These are phyloP conservation scores for Ryuthela nishihirai DNA, from an alignment of 2,888 invertebrate genomes.

Conservation along the genomic window DNA sequence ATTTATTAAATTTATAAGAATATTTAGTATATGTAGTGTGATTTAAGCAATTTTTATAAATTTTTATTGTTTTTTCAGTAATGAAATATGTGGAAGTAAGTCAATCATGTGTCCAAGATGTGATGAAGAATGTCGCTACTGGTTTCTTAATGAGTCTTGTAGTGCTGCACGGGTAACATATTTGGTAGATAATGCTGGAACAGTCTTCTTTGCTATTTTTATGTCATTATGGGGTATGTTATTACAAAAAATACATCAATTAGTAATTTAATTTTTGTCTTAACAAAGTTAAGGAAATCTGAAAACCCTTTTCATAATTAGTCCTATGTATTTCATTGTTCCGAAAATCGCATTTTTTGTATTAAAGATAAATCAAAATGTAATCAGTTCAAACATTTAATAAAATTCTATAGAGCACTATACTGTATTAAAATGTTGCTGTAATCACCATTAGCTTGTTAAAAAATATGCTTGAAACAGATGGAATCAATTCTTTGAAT, in stretches of 20 bases:
- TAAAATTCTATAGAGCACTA: no score
- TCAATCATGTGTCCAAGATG: constrained; percentile 83
- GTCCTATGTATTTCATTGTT: no score
- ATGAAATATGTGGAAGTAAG: constrained; percentile 65
- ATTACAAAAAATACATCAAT: neutral
- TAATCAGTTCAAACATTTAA: no score
- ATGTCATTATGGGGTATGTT: constrained; percentile 91
- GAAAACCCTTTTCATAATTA: no score
- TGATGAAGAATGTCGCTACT: constrained; percentile 79
- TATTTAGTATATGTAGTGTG: constrained; percentile 1
- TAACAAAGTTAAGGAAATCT: no score
- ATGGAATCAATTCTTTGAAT: no score
- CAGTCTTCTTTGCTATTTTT: constrained; percentile 90
- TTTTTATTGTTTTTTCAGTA: constrained; percentile 54
- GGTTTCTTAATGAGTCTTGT: constrained; percentile 79
- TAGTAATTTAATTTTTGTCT: neutral
- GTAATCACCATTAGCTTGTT: no score
- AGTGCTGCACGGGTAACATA: constrained; percentile 79
- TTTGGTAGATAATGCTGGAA: constrained; percentile 89
- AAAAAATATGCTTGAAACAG: no score
- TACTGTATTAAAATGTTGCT: no score
- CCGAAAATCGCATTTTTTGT: no score
- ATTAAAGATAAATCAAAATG: neutral
- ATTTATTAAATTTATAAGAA: constrained; percentile 41
- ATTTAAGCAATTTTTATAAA: constrained; percentile 22